Evolutionary conservation across 2,113 vertebrate genomes (phyloP).

Genomic region (Xyrauchen texanus): DNA sequence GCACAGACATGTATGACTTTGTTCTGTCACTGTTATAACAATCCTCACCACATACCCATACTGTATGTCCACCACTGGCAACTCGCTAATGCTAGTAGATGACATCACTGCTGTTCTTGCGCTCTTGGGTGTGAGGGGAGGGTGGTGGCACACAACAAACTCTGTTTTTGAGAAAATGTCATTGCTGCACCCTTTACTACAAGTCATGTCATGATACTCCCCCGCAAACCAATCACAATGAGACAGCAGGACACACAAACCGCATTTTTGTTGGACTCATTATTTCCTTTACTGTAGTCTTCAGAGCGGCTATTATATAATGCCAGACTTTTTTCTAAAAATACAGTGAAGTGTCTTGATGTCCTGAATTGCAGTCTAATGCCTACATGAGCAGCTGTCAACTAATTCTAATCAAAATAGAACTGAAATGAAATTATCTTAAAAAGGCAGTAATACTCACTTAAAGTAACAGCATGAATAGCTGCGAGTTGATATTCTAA

Average conservation of each 20-base stretch:
- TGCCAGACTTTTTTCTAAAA: neutral
- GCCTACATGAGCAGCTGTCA: neutral
- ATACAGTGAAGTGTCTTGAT: neutral
- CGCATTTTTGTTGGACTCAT: neutral
- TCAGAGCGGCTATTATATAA: neutral
- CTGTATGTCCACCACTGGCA: too few relatives aligned
- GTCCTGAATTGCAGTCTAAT: neutral
- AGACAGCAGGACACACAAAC: slow-evolving; percentile 8
- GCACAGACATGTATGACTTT: neutral
- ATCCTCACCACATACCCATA: too few relatives aligned
- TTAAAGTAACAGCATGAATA: too few relatives aligned
- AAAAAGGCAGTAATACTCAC: neutral
- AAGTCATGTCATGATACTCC: slow-evolving; percentile 21
- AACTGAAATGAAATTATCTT: neutral
- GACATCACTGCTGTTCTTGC: neutral
- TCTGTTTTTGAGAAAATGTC: slow-evolving; percentile 17
- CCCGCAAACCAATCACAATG: slow-evolving; percentile 1
- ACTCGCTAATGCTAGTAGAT: neutral
- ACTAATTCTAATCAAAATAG: neutral
- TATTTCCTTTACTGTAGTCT: slow-evolving; percentile 4
- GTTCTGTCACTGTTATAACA: neutral
- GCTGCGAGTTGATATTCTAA: too few relatives aligned
- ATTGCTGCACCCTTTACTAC: slow-evolving; percentile 32
- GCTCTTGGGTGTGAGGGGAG: neutral
- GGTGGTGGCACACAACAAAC: slow-evolving; percentile 19